Base-by-base conservation (phyloP, 2,888 invertebrate species). In the Anthrax anthrax region DNA sequence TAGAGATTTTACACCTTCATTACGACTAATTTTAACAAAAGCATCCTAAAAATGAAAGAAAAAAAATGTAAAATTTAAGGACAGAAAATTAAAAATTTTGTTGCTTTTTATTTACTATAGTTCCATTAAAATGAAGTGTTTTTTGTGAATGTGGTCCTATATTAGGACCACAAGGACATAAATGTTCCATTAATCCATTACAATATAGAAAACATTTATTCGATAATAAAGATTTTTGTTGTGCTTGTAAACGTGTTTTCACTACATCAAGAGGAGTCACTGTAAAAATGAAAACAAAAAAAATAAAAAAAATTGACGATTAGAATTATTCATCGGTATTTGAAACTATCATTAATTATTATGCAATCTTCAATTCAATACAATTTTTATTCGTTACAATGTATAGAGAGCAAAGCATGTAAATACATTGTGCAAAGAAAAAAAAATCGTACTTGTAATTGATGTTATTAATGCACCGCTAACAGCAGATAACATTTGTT, bases 241-340 rank as follows among this genome's bases (percentile, higher is more conserved):
- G 97, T 3, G 90, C 82, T 71, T 98, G 98, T 37, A 99, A 73
- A 42, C 98, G 78, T 51, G 96, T 94, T 74, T 99, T 99, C 1
- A 99, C 88, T n/a, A 98, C 98, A 73, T 99, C 98, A 55, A 99
- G 71, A 0, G 98, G 98, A 1, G 98, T 99, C 72, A 97, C 95
- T 94, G 37, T 36, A 36, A 16, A 32, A 32, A 1, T 43, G 50
- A 50, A 47, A 52, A 37, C 38, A 36, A 27, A 5, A 27, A n/a
- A n/a, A n/a, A n/a, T n/a, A n/a, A n/a, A n/a, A n/a, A n/a, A n/a
- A n/a, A n/a, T n/a, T n/a, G n/a, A n/a, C n/a, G n/a, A n/a, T n/a
- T n/a, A n/a, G n/a, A n/a, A n/a, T n/a, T n/a, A n/a, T n/a, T n/a
- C n/a, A n/a, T n/a, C n/a, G n/a, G n/a, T n/a, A n/a, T n/a, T n/a